Conservation (phyloP, 2,888 invertebrate genomes). For the Petrolisthes manimaculis region DNA sequence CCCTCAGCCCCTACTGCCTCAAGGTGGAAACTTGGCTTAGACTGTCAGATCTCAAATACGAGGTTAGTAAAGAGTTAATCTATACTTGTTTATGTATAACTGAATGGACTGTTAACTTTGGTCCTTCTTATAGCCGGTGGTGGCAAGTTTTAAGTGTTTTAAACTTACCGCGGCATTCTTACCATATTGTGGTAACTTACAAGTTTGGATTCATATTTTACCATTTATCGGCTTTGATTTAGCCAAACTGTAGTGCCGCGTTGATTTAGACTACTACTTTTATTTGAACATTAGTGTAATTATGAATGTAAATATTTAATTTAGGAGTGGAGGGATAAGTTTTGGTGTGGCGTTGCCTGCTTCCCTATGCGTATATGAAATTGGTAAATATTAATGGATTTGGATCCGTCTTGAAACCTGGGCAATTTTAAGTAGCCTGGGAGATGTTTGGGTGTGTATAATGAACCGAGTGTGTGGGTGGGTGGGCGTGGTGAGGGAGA, state of each 20-base stretch:
- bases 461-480: background rate
- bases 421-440: background rate
- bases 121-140: background rate
- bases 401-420: background rate
- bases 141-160: background rate
- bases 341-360: background rate
- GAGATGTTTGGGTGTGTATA: background rate
- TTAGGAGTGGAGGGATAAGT: background rate
- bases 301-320: too few relatives aligned
- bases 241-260: too few relatives aligned
- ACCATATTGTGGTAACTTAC: too few relatives aligned
- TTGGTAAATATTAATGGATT: background rate
- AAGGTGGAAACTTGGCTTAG: conserved; percentile 97
- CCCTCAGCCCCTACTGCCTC: conserved; percentile 91
- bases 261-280: too few relatives aligned
- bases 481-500: conserved; percentile 7
- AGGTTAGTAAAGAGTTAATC: conserved; percentile 77
- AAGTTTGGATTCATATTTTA: too few relatives aligned
- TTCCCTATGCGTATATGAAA: too few relatives aligned
- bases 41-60: conserved; percentile 90
- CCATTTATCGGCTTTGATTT: too few relatives aligned
- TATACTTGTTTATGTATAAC: too few relatives aligned
- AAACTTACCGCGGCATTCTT: too few relatives aligned
- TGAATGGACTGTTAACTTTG: too few relatives aligned
- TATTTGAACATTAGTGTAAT: too few relatives aligned